Percentiles rank a stretch among this genome's conserved stretches.
These are phyloP conservation scores for Cheiracanthium punctorium DNA, from an alignment of 2,888 invertebrate genomes.

Conservation along the genomic window DNA sequence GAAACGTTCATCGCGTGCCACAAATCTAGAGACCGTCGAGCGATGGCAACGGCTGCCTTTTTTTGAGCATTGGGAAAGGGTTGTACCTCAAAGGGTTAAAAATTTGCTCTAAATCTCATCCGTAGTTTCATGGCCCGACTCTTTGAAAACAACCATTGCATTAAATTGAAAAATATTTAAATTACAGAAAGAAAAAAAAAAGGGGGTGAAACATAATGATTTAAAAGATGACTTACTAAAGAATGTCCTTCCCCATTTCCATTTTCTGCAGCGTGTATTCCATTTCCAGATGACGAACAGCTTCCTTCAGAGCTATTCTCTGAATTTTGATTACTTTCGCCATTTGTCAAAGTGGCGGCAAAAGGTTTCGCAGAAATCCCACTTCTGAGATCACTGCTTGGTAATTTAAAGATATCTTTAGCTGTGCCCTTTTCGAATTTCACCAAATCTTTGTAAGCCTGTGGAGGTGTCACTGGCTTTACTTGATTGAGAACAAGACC, in stretches of 20 bases:
- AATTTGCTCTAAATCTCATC: too few species aligned
- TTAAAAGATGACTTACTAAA: background rate
- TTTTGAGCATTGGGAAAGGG: too few species aligned
- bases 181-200: too few species aligned
- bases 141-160: too few species aligned
- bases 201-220: too few species aligned
- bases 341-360: background rate
- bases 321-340: background rate
- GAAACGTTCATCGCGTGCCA: too few species aligned
- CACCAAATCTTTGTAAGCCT: background rate
- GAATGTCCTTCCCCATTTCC: background rate
- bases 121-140: too few species aligned
- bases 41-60: too few species aligned
- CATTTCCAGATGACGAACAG: background rate
- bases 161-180: too few species aligned
- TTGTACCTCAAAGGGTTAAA: too few species aligned
- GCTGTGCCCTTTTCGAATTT: background rate
- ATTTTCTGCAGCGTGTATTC: background rate
- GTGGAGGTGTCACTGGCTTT: slow-evolving; percentile 16
- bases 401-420: background rate
- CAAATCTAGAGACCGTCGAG: too few species aligned
- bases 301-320: background rate
- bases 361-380: background rate
- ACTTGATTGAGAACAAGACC: background rate
- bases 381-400: background rate